Conservation (phyloP, 2,113 vertebrate species). For the Tenrec ecaudatus region DNA sequence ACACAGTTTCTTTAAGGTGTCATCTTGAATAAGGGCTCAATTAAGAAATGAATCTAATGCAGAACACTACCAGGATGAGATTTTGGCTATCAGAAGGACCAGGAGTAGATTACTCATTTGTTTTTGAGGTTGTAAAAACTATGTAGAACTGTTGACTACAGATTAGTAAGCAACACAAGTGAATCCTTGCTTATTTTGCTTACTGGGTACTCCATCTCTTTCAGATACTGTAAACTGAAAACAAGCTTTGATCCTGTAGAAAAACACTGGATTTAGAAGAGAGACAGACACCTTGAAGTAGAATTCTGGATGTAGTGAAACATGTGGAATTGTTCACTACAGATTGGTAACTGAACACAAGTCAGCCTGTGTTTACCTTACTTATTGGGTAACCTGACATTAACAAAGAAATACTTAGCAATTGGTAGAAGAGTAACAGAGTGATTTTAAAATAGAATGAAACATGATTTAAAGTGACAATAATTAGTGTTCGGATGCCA, state of each 20-base stretch:
- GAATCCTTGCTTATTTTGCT: too few species aligned
- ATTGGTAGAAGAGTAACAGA: not conserved
- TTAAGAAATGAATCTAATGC: not conserved
- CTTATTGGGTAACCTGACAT: too few species aligned
- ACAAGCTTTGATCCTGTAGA: too few species aligned
- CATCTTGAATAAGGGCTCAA: not conserved
- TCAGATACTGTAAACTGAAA: too few species aligned
- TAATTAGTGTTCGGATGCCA: not conserved
- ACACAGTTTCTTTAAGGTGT: not conserved
- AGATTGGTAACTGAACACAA: too few species aligned
- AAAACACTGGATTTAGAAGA: too few species aligned
- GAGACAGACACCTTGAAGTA: too few species aligned
- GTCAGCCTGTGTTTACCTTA: too few species aligned
- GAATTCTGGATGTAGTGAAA: too few species aligned
- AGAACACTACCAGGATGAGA: not conserved
- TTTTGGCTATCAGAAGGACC: not conserved
- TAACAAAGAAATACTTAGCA: not conserved
- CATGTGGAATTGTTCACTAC: too few species aligned
- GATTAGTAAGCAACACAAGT: too few species aligned
- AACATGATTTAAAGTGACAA: constrained; percentile 42
- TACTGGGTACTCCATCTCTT: too few species aligned
- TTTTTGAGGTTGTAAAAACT: not conserved
- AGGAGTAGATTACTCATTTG: not conserved
- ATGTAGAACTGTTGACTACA: not conserved
- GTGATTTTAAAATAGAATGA: constrained; percentile 29